These are phyloP conservation scores for Tetragnatha montana DNA, from an alignment of 2,888 invertebrate genomes.

Conservation along the genomic window DNA sequence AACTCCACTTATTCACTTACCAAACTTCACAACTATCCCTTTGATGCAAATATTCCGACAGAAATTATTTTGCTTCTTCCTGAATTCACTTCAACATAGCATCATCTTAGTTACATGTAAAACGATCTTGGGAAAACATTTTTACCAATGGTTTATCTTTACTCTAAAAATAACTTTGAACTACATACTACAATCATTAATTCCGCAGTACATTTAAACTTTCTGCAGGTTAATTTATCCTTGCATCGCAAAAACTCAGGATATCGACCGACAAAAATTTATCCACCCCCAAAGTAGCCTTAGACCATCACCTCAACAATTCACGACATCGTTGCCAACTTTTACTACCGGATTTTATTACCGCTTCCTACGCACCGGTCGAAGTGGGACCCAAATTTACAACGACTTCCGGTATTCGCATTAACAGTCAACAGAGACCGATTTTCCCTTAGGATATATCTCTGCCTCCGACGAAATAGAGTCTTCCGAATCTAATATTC, in stretches of 20 bases:
- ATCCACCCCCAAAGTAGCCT: not conserved
- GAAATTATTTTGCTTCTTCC: no score
- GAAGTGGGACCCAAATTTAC: not conserved
- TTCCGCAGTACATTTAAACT: no score
- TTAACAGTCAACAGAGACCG: not conserved
- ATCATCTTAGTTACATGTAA: no score
- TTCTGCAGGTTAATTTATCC: no score
- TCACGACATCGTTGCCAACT: not conserved
- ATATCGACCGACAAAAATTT: not conserved
- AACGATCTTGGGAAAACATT: no score
- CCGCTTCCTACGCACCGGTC: not conserved
- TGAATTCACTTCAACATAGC: no score
- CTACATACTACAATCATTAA: no score
- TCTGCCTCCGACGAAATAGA: not conserved
- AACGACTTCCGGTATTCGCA: not conserved
- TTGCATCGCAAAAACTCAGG: not conserved
- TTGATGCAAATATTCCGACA: no score
- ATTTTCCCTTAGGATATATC: not conserved
- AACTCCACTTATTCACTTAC: no score
- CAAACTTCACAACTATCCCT: no score
- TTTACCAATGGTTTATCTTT: no score
- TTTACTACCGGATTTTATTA: not conserved
- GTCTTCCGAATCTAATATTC: conserved; percentile 29
- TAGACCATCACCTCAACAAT: not conserved
- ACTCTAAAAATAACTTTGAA: no score